Percentiles rank a stretch among this genome's conserved stretches.
phyloP scores from a whole-genome alignment of 2,888 invertebrate species.

The Drosophila longiperda region DNA sequence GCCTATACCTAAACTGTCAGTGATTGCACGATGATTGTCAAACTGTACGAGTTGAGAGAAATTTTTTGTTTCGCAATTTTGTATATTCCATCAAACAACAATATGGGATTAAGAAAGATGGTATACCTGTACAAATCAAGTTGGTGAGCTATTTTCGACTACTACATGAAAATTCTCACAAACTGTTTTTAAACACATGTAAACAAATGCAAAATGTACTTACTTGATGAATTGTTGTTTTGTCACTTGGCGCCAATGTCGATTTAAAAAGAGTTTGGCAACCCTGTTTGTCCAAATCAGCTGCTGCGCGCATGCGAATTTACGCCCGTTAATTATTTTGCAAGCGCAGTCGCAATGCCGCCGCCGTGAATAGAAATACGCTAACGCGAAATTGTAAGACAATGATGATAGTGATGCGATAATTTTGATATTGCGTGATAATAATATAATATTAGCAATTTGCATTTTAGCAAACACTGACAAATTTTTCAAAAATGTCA shows the following conservation, averaged over 20 bases:
- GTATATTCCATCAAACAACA: not conserved
- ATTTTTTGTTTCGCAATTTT: not conserved
- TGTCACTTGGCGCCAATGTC: not conserved
- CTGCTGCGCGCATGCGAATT: constrained; percentile 63
- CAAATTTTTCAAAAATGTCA: constrained; percentile 6
- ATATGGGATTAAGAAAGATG: not conserved
- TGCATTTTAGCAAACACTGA: not conserved
- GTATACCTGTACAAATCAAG: not conserved
- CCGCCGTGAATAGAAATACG: constrained; percentile 38
- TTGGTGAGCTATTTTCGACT: not conserved
- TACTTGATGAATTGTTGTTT: not conserved
- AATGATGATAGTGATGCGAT: constrained; percentile 21
- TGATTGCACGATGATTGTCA: not conserved
- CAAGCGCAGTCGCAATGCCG: constrained; percentile 66
- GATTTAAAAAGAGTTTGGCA: constrained; percentile 16
- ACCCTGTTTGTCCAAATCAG: constrained; percentile 43
- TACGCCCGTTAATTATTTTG: constrained; percentile 43
- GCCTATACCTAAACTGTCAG: not conserved
- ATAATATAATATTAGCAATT: constrained; percentile 23
- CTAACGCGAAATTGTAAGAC: constrained; percentile 21
- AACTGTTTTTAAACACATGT: not conserved
- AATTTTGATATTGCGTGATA: constrained; percentile 32
- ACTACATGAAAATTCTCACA: not conserved
- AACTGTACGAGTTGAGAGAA: constrained; percentile 6
- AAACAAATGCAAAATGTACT: not conserved